These are phyloP conservation scores for Apogon talboti DNA, from an alignment of 2,797 vertebrate genomes.

Conservation along the genomic window DNA sequence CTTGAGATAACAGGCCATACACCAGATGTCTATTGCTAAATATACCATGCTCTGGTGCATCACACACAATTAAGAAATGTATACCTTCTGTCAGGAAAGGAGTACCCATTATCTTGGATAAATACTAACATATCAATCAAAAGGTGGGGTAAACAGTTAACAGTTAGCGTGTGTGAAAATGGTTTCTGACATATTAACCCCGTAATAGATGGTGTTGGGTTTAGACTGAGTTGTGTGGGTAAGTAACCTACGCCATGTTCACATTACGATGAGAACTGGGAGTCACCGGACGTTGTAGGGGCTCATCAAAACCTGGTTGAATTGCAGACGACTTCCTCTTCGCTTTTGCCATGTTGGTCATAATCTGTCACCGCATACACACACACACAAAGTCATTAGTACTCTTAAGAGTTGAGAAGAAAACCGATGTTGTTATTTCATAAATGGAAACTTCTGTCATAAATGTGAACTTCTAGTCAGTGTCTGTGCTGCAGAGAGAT, in stretches of 20 bases:
- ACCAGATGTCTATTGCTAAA: neutral
- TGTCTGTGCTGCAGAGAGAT: neutral
- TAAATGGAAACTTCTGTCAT: no score
- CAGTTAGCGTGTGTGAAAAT: no score
- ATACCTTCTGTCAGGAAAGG: no score
- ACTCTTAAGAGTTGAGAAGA: no score
- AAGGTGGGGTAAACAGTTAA: no score
- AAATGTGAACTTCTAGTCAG: neutral
- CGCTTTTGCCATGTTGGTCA: slow-evolving; percentile 91
- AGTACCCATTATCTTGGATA: no score
- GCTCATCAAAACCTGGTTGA: slow-evolving; percentile 84
- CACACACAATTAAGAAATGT: neutral
- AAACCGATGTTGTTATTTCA: no score
- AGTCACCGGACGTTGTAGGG: slow-evolving; percentile 90
- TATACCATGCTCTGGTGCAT: neutral
- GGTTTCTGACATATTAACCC: neutral
- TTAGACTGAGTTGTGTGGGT: neutral
- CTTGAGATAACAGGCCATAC: neutral
- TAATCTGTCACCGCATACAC: slow-evolving; percentile 85
- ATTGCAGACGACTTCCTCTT: slow-evolving; percentile 80
- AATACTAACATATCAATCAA: no score
- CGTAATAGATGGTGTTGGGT: no score
- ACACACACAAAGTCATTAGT: neutral
- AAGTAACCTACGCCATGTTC: slow-evolving; percentile 62
- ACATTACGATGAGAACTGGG: slow-evolving; percentile 85